Evolutionary conservation across 30 jellyfish, hydroid and myxozoan species (phyloP).

Genomic region (Calvadosia cruxmelitensis): DNA sequence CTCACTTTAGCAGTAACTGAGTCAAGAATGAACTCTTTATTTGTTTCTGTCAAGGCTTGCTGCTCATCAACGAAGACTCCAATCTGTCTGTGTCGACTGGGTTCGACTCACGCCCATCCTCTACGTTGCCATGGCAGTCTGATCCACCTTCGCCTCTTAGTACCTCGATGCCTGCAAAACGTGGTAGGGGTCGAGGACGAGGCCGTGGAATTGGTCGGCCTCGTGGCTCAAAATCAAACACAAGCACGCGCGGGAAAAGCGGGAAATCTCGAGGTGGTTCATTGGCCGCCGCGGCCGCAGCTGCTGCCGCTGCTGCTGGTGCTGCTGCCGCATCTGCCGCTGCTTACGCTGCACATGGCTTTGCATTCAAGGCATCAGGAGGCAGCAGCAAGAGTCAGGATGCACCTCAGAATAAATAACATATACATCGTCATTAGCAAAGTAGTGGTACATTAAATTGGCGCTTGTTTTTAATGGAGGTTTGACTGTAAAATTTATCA

Average conservation of each 20-base stretch:
- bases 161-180: conserved; percentile 17
- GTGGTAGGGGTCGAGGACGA: conserved; percentile 77
- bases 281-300: conserved; percentile 70
- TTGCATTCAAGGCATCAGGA: conserved; percentile 69
- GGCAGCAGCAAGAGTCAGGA: too few relatives aligned
- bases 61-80: conserved; percentile 40
- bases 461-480: too few relatives aligned
- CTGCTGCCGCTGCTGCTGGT: conserved; percentile 98
- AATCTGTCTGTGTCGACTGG: conserved; percentile 18
- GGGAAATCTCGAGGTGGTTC: conserved; percentile 63
- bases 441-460: too few relatives aligned
- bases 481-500: too few relatives aligned
- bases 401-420: too few relatives aligned
- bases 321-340: conserved; percentile 98
- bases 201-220: conserved; percentile 52
- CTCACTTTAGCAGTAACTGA: too few relatives aligned
- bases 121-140: conserved; percentile 34
- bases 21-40: neutral
- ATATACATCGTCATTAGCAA: too few relatives aligned
- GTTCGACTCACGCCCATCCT: conserved; percentile 48
- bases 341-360: conserved; percentile 95
- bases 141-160: conserved; percentile 26
- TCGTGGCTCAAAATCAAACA: conserved; percentile 29
- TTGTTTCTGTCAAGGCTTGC: conserved; percentile 19
- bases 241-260: conserved; percentile 62